Evolutionary conservation across 2,113 vertebrate species (phyloP), one percentile per base, ranked within the genome.

Genomic region (Pyxicephalus adspersus): DNA sequence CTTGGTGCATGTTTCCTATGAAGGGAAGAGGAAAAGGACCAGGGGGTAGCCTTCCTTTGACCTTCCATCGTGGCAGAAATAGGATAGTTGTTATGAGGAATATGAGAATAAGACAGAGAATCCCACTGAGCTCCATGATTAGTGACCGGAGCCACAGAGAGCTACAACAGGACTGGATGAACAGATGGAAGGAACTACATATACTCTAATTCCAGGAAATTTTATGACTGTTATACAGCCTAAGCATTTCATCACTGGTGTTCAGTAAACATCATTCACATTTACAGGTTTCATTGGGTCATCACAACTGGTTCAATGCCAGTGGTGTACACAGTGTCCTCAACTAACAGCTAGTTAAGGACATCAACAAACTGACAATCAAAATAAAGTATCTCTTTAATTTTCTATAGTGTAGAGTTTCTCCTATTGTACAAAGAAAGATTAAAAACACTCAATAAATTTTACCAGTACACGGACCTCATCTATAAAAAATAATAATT

Each of bases 1-100:
- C 83, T 19, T 83, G 82, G 18, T 77, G 80, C 76, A 86, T 85
- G 67, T 86, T 86, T 2, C 85, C 85, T 0, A 86, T 17, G 50
- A 83, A 81, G 1, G 83, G 84, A n/a, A 83, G 63, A 0, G 85
- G 65, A 11, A 66, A 16, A 5, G 85, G 84, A 4, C 85, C 85
- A 0, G 83, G 85, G 0, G 84, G 84, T 9, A 87, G 75, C 18
- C 66, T 19, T 2, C 45, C 2, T 0, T 57, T 19, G 26, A 11
- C 23, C 22, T 34, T 84, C 3, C 15, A 1, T 31, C 28, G 28
- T 6, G 70, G 19, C 26, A 83, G 61, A 25, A 77, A 26, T 11
- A 85, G 17, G 20, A 83, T 19, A 25, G 52, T 68, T 4, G 31
- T 22, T 1, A 61, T 0, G 2, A 25, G 25, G 20, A 67, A 22